A percentile compares a stretch with the other conserved stretches of the same genome.
phyloP scores from a whole-genome alignment of 2,888 invertebrate genomes.

The Congeria kusceri region DNA sequence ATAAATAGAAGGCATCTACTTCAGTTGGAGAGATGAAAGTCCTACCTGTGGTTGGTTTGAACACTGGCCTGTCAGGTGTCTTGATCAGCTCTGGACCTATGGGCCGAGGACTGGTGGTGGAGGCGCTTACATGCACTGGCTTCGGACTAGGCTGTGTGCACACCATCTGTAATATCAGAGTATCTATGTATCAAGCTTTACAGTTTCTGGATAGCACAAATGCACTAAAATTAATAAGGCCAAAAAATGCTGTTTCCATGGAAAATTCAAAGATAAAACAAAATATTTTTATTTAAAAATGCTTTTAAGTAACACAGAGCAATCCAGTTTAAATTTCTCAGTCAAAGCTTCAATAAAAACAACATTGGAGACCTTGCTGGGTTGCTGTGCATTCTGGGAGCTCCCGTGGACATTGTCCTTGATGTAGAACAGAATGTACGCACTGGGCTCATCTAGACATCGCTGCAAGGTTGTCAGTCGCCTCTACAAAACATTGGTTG shows the following conservation, averaged over 20 bases:
- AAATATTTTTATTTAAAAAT: not conserved
- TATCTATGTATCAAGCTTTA: too few species aligned
- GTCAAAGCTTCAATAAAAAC: too few species aligned
- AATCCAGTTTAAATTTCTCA: too few species aligned
- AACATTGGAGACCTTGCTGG: not conserved
- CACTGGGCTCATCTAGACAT: slow-evolving; percentile 48
- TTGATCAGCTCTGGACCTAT: slow-evolving; percentile 39
- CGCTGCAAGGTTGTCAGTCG: slow-evolving; percentile 35
- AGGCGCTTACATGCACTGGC: too few species aligned
- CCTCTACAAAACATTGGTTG: slow-evolving; percentile 17
- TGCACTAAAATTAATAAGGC: too few species aligned
- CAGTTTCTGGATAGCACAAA: too few species aligned
- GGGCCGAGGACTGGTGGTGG: slow-evolving; percentile 14
- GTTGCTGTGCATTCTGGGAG: not conserved
- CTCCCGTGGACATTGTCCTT: slow-evolving; percentile 19
- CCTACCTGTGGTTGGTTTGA: slow-evolving; percentile 27
- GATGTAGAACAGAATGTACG: slow-evolving; percentile 59
- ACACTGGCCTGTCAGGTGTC: slow-evolving; percentile 26
- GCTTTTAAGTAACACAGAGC: too few species aligned
- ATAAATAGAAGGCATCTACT: too few species aligned
- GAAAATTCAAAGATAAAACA: too few species aligned
- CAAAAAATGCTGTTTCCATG: too few species aligned
- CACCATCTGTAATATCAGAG: too few species aligned
- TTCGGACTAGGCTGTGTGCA: too few species aligned
- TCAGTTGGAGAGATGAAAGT: not conserved